These are phyloP conservation scores for Cosmia trapezina DNA, from an alignment of 2,888 invertebrate genomes.

Conservation along the genomic window DNA sequence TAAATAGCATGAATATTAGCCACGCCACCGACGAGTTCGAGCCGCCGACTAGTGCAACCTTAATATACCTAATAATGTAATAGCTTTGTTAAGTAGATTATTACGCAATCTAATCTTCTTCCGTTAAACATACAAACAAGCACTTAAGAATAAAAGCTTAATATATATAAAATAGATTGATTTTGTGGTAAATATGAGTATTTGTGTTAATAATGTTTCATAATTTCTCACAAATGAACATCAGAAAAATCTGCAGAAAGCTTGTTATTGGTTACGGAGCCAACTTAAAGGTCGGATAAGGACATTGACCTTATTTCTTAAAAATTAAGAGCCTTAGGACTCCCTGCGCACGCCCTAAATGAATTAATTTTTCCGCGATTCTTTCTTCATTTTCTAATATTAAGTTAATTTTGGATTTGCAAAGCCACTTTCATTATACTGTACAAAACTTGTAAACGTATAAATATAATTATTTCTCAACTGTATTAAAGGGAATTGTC, in stretches of 20 bases:
- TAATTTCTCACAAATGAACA: slow-evolving; percentile 14
- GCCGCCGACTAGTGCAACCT: background rate
- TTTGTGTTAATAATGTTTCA: background rate
- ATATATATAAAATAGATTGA: background rate
- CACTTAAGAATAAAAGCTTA: background rate
- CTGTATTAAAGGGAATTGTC: too few relatives aligned
- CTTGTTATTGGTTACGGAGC: slow-evolving; percentile 28
- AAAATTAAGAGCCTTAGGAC: slow-evolving; percentile 28
- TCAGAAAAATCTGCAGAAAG: background rate
- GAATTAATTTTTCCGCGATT: slow-evolving; percentile 37
- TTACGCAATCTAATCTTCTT: slow-evolving; percentile 8
- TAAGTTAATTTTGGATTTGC: slow-evolving; percentile 20
- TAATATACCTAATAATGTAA: background rate
- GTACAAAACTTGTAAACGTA: slow-evolving; percentile 11
- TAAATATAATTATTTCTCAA: slow-evolving; percentile 6
- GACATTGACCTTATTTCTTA: slow-evolving; percentile 31
- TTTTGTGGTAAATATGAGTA: background rate
- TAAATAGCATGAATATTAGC: too few relatives aligned
- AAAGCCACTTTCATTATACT: slow-evolving; percentile 9
- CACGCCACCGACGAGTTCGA: too few relatives aligned
- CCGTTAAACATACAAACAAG: background rate
- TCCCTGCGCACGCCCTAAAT: slow-evolving; percentile 29
- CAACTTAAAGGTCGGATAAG: slow-evolving; percentile 17
- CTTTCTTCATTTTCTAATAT: slow-evolving; percentile 28
- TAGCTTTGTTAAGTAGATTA: slow-evolving; percentile 6